Percentiles rank a stretch among this genome's conserved stretches.
Evolutionary conservation across 1,140 invertebrate genomes (phyloP).

Genomic region (Cryptotermes secundus): DNA sequence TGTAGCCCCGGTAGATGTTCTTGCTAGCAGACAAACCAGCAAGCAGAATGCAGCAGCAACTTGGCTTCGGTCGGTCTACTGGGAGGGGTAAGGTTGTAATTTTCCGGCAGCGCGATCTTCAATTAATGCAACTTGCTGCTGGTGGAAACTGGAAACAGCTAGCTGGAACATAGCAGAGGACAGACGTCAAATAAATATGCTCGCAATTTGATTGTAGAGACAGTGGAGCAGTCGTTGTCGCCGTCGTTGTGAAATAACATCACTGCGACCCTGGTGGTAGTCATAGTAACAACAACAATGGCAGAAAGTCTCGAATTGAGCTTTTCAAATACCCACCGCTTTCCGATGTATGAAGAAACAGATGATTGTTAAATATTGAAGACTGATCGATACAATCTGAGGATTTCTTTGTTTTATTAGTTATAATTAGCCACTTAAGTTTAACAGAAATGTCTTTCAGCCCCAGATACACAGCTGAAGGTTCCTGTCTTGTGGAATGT

Average conservation of each 20-base stretch:
- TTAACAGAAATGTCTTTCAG: too few species aligned
- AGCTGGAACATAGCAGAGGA: not conserved
- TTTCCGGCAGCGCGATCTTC: slow-evolving; percentile 9
- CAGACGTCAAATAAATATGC: slow-evolving; percentile 17
- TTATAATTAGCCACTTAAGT: too few species aligned
- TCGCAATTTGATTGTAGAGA: slow-evolving; percentile 18
- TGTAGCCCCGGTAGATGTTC: not conserved
- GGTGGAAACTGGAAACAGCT: slow-evolving; percentile 17
- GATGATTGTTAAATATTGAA: too few species aligned
- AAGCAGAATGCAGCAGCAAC: not conserved
- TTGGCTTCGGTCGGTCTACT: slow-evolving; percentile 6
- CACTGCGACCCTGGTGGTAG: not conserved
- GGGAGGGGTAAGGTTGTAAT: slow-evolving; percentile 17
- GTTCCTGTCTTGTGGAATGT: too few species aligned
- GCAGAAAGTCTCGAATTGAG: not conserved
- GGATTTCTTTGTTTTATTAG: too few species aligned
- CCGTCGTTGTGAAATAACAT: not conserved
- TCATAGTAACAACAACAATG: not conserved
- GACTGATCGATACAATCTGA: too few species aligned
- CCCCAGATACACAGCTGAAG: too few species aligned
- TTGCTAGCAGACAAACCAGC: slow-evolving; percentile 5
- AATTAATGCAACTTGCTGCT: not conserved
- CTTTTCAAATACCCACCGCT: not conserved
- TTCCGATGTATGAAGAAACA: too few species aligned
- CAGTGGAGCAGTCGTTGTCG: not conserved